Conservation (phyloP, 1,140 invertebrate genomes). For the Ceratoteleas bidentatus region DNA sequence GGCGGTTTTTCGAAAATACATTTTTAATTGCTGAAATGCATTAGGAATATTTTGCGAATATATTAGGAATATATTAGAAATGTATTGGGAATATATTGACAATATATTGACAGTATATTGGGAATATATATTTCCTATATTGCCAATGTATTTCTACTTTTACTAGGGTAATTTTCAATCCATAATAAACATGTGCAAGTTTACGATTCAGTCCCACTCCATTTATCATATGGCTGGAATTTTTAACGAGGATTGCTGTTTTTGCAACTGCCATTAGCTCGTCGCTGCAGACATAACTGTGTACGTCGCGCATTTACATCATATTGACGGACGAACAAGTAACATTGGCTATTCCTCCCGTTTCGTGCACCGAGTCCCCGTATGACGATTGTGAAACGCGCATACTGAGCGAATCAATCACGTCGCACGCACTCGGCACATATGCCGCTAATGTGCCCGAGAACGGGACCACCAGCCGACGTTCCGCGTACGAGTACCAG, state of each 20-base stretch:
- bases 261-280: constrained; percentile 29
- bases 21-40: too few species aligned
- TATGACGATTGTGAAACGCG: constrained; percentile 47
- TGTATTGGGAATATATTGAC: too few species aligned
- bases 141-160: too few species aligned
- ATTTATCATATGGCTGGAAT: too few species aligned
- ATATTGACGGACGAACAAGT: constrained; percentile 39
- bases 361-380: constrained; percentile 38
- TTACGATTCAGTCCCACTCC: too few species aligned
- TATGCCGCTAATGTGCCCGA: constrained; percentile 76
- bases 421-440: constrained; percentile 76
- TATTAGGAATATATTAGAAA: too few species aligned
- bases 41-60: too few species aligned
- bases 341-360: constrained; percentile 40
- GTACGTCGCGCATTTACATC: constrained; percentile 43
- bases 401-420: constrained; percentile 78
- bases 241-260: constrained; percentile 11
- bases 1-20: too few species aligned
- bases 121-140: too few species aligned
- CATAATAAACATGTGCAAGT: too few species aligned
- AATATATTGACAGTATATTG: too few species aligned
- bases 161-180: too few species aligned
- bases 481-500: constrained; percentile 39
- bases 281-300: constrained; percentile 34
- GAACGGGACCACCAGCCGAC: constrained; percentile 70